These are phyloP conservation scores for Tragelaphus strepsiceros DNA, from an alignment of 2,113 vertebrate genomes.

Conservation along the genomic window DNA sequence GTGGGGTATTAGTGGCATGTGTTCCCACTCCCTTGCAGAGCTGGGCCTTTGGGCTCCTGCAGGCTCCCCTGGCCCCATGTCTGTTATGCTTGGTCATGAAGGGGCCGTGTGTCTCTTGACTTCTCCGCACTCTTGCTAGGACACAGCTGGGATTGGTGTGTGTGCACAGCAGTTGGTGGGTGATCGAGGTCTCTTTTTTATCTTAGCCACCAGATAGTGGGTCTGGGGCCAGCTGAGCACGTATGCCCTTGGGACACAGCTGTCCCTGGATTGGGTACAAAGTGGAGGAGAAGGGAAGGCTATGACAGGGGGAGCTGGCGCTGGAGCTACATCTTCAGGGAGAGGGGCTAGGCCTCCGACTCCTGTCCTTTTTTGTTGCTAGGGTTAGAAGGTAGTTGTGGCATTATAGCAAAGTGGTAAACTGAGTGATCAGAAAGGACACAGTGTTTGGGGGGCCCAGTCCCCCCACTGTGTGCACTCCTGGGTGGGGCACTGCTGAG, in stretches of 20 bases:
- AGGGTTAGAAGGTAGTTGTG: not conserved
- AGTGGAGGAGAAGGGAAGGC: no score
- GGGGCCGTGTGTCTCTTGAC: not conserved
- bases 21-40: not conserved
- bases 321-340: accelerated
- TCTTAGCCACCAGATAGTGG: not conserved
- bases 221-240: not conserved
- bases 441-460: accelerated
- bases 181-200: not conserved
- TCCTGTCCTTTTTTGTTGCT: not conserved
- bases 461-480: accelerated
- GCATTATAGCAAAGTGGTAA: no score
- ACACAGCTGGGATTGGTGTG: accelerated
- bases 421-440: no score
- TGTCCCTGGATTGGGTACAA: not conserved
- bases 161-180: accelerated
- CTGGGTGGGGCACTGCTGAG: not conserved
- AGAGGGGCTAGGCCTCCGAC: not conserved
- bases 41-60: not conserved
- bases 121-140: accelerated
- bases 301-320: not conserved
- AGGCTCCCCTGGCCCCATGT: not conserved
- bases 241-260: not conserved
- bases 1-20: not conserved
- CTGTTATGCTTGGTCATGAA: no score